Conservation (phyloP, 2,888 invertebrate genomes). For the Tetragonisca angustula region DNA sequence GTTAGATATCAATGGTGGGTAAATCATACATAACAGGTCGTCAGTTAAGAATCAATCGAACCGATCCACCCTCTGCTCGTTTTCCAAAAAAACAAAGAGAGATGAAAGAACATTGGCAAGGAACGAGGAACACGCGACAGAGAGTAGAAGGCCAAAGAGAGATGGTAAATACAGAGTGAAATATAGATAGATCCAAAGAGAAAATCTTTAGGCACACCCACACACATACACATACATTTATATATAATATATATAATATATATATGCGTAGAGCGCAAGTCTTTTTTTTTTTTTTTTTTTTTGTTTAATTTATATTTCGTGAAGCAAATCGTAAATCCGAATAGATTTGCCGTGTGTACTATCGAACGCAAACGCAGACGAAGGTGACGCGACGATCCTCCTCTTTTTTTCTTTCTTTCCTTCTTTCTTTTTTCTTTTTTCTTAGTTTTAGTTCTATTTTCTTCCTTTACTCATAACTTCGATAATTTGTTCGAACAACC, state of each 20-base stretch:
- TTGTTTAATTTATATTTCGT: constrained; percentile 55
- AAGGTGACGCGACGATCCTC: constrained; percentile 24
- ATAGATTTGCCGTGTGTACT: constrained; percentile 52
- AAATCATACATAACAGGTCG: not conserved
- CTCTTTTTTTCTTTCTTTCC: not conserved
- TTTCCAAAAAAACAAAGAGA: constrained; percentile 10
- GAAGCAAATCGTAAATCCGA: constrained; percentile 67
- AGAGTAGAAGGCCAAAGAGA: constrained; percentile 53
- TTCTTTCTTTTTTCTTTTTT: not conserved
- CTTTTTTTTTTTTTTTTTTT: constrained; percentile 37
- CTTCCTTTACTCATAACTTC: not conserved
- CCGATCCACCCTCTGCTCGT: constrained; percentile 48
- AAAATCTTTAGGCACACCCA: constrained; percentile 73
- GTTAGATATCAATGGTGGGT: not conserved
- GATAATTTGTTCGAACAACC: constrained; percentile 8
- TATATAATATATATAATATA: constrained; percentile 68
- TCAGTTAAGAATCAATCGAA: constrained; percentile 46
- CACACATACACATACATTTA: constrained; percentile 73
- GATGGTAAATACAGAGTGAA: constrained; percentile 67
- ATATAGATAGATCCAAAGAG: constrained; percentile 69
- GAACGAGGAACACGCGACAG: constrained; percentile 47
- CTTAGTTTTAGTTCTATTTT: not conserved
- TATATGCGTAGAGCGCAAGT: constrained; percentile 67
- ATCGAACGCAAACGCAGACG: constrained; percentile 36
- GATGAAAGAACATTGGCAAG: constrained; percentile 24